phyloP scores from a whole-genome alignment of 92 coral and sea anemone genomes.

The Muricea muricata region DNA sequence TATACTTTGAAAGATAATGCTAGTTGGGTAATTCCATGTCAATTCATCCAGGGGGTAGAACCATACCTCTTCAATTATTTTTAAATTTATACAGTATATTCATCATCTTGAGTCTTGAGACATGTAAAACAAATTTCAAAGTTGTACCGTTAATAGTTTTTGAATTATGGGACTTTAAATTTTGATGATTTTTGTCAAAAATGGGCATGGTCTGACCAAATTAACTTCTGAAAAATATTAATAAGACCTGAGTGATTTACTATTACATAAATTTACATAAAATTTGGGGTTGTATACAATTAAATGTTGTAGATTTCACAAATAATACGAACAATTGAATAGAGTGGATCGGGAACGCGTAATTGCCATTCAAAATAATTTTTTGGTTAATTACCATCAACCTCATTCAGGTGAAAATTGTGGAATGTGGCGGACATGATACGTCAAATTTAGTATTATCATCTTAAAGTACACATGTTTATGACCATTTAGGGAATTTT shows the following conservation, averaged over 20 bases:
- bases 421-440: slow-evolving; percentile 3
- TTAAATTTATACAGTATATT: no score
- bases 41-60: no score
- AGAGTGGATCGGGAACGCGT: background rate
- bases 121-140: no score
- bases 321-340: background rate
- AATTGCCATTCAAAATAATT: background rate
- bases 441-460: background rate
- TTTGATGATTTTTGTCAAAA: background rate
- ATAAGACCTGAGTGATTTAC: background rate
- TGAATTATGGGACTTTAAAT: background rate
- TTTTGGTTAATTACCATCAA: background rate
- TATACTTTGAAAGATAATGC: no score
- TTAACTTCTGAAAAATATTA: background rate
- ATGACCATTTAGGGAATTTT: background rate
- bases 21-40: no score
- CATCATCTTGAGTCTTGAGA: no score
- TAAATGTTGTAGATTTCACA: slow-evolving; percentile 1
- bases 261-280: background rate
- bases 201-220: background rate
- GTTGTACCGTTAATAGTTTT: background rate
- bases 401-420: background rate
- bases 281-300: background rate
- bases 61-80: no score
- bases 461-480: slow-evolving; percentile 22